Evolutionary conservation across 1,140 invertebrate genomes (phyloP).

Genomic region (Hylyphantes graminicola): DNA sequence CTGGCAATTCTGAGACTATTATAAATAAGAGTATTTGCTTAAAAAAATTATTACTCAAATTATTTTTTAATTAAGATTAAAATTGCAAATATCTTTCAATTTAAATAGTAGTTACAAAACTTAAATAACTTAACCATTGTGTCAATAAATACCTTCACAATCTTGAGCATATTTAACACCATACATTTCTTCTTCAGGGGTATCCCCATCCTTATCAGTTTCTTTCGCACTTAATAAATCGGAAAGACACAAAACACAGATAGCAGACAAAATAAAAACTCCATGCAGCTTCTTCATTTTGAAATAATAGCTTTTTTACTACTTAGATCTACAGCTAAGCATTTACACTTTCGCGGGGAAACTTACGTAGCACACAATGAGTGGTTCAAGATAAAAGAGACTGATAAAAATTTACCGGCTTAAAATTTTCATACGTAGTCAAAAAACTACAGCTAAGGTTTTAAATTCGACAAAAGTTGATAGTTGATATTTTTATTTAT

Average conservation of each 20-base stretch:
- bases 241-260: background rate
- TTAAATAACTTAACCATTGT: background rate
- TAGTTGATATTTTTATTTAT: too few relatives aligned
- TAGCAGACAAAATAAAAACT: background rate
- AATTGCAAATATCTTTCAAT: too few relatives aligned
- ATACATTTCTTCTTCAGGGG: slow-evolving; percentile 63
- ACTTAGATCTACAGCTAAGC: background rate
- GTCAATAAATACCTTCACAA: slow-evolving; percentile 63
- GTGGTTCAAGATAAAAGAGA: slow-evolving; percentile 38
- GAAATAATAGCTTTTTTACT: background rate
- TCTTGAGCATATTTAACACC: slow-evolving; percentile 64
- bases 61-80: too few relatives aligned
- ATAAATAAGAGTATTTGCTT: too few relatives aligned
- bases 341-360: background rate
- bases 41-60: too few relatives aligned
- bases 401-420: too few relatives aligned
- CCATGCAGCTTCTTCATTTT: background rate
- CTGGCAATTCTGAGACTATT: too few relatives aligned
- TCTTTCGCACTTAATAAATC: slow-evolving; percentile 16
- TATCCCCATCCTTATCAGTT: slow-evolving; percentile 27
- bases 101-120: background rate
- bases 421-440: too few relatives aligned
- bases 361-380: slow-evolving; percentile 20
- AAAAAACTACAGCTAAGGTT: too few relatives aligned
- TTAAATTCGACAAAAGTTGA: too few relatives aligned